These are phyloP conservation scores for Tanytarsus gracilentus DNA, from an alignment of 2,888 invertebrate genomes.

Conservation along the genomic window DNA sequence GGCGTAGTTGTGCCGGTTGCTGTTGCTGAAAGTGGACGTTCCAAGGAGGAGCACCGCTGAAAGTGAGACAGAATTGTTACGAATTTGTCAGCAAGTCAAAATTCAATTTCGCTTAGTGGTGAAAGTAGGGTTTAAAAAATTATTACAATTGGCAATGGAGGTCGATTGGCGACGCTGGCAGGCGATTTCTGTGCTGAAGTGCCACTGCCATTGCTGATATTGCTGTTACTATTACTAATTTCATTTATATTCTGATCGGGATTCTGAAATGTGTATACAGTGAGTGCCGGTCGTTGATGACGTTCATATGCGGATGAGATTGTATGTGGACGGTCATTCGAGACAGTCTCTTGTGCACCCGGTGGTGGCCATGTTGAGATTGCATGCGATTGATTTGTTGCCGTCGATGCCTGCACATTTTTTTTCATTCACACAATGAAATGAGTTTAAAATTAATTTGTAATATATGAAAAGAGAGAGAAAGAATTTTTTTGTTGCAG, in stretches of 20 bases:
- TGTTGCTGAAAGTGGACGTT: conserved; percentile 61
- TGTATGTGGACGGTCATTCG: conserved; percentile 80
- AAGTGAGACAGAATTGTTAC: conserved; percentile 29
- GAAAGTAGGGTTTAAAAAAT: conserved; percentile 26
- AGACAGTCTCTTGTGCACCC: conserved; percentile 43
- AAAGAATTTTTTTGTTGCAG: no score
- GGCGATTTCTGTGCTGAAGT: conserved; percentile 46
- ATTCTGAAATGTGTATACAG: conserved; percentile 80
- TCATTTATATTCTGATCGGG: conserved; percentile 47
- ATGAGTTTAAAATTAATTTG: not conserved
- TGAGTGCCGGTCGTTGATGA: conserved; percentile 76
- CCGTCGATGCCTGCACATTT: conserved; percentile 46
- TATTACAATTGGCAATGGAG: conserved; percentile 62
- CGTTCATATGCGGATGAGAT: conserved; percentile 90
- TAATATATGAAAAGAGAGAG: conserved; percentile 3
- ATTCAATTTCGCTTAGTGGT: not conserved
- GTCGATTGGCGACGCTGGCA: conserved; percentile 46
- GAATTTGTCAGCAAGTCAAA: not conserved
- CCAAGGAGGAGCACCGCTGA: conserved; percentile 75
- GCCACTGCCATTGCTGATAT: no score
- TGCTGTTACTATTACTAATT: not conserved
- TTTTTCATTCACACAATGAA: not conserved
- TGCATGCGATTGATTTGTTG: conserved; percentile 42
- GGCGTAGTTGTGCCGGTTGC: conserved; percentile 39
- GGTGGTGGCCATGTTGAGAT: conserved; percentile 45